phyloP scores from a whole-genome alignment of 2,888 invertebrate genomes.

The Cecidostiba fungosa region DNA sequence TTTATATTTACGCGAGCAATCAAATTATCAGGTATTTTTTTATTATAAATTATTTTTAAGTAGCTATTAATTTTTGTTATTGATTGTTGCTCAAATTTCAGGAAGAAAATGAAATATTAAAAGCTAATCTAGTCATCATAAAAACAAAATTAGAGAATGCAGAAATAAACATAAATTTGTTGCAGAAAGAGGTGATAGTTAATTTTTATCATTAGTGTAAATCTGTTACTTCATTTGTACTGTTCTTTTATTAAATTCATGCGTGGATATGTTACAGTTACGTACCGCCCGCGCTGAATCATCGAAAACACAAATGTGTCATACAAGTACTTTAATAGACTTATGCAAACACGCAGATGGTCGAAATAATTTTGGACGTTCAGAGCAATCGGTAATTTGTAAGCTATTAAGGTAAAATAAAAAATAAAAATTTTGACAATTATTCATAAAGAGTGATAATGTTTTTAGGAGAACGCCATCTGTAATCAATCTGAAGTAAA shows the following conservation, averaged over 20 bases:
- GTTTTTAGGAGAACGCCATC: slow-evolving; percentile 23
- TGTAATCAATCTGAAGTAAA: slow-evolving; percentile 60
- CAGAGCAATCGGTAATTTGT: slow-evolving; percentile 10
- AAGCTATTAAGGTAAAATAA: neutral
- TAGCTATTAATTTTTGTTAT: neutral
- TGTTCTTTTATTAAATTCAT: neutral
- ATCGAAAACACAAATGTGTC: slow-evolving; percentile 68
- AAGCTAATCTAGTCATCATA: slow-evolving; percentile 66
- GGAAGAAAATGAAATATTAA: slow-evolving; percentile 65
- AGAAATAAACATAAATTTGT: slow-evolving; percentile 61
- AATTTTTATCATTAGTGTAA: neutral
- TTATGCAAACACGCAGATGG: slow-evolving; percentile 68
- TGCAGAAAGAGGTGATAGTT: slow-evolving; percentile 66
- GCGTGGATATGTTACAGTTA: neutral
- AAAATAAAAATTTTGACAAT: neutral
- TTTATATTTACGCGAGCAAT: no score
- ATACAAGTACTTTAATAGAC: slow-evolving; percentile 68
- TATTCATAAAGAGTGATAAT: neutral
- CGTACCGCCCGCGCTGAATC: neutral
- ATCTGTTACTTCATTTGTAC: neutral
- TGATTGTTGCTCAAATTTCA: neutral
- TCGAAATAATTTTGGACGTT: neutral
- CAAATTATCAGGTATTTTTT: neutral
- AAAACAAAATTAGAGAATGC: slow-evolving; percentile 71
- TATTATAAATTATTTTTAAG: neutral